These are phyloP conservation scores for Holothuria scabra DNA, from an alignment of 53 echinoderm and acorn worm genomes.

Conservation along the genomic window DNA sequence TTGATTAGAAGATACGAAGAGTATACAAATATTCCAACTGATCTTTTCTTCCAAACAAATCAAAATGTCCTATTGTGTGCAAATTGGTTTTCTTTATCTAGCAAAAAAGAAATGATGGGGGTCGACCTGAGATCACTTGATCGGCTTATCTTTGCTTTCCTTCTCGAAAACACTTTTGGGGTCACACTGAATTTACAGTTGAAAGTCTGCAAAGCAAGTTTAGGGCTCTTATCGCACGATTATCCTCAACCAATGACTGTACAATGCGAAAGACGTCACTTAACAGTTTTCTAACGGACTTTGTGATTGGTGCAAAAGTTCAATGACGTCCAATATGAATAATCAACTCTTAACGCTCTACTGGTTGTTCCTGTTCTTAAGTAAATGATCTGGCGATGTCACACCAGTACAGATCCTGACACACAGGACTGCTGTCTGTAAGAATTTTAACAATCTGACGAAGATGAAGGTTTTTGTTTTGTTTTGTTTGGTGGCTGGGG, in stretches of 20 bases:
- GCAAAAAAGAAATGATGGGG: not conserved
- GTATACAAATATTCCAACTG: not conserved
- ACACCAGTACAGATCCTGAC: not conserved
- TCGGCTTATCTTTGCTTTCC: not conserved
- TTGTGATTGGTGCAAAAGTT: conserved; percentile 8
- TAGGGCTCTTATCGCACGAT: not conserved
- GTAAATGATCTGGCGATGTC: conserved; percentile 6
- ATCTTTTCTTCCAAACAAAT: conserved; percentile 17
- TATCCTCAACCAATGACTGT: conserved; percentile 3
- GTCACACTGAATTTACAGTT: not conserved
- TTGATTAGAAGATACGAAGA: conserved; percentile 9
- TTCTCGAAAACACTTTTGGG: not conserved
- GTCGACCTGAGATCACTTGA: not conserved
- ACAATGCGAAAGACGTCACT: not conserved
- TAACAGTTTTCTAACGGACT: conserved; percentile 3
- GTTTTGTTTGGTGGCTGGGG: conserved; percentile 15
- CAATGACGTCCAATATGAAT: not conserved
- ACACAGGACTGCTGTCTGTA: conserved; percentile 6
- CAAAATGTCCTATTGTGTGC: conserved; percentile 31
- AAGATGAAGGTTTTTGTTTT: conserved; percentile 22
- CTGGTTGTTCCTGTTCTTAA: not conserved
- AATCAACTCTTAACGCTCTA: not conserved
- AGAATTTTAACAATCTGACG: not conserved
- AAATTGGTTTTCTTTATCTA: not conserved
- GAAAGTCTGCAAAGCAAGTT: too few relatives aligned